Evolutionary conservation across 2,888 invertebrate genomes (phyloP).

Genomic region (Lepidonotus clava): DNA sequence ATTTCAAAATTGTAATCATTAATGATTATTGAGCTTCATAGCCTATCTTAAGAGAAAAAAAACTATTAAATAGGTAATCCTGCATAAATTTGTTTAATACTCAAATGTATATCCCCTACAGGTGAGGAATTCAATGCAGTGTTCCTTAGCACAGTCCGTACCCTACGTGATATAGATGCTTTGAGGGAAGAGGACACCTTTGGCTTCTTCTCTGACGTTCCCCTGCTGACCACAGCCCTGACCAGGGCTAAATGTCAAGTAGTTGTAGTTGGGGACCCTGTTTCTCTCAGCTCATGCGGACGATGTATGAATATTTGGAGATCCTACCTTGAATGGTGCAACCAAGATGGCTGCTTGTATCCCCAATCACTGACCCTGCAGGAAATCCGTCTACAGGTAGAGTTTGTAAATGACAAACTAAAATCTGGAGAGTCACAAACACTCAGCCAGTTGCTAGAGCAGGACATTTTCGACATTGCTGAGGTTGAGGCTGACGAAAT

Average conservation of each 20-base stretch:
- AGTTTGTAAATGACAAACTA: not conserved
- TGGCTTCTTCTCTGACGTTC: slow-evolving; percentile 76
- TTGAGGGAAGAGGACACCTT: slow-evolving; percentile 67
- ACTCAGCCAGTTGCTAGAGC: not conserved
- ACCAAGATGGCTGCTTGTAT: not conserved
- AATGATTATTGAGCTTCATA: too few relatives aligned
- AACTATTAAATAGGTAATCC: too few relatives aligned
- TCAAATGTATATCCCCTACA: slow-evolving; percentile 64
- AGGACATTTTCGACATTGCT: not conserved
- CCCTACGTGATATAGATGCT: slow-evolving; percentile 68
- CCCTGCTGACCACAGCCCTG: slow-evolving; percentile 77
- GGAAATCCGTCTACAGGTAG: not conserved
- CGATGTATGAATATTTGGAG: slow-evolving; percentile 66
- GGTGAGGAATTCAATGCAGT: slow-evolving; percentile 77
- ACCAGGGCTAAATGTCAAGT: slow-evolving; percentile 77
- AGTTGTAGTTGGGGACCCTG: slow-evolving; percentile 75
- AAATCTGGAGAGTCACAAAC: too few relatives aligned
- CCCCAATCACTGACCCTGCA: not conserved
- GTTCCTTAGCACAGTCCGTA: slow-evolving; percentile 76
- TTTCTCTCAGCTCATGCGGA: slow-evolving; percentile 74
- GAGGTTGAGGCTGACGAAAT: slow-evolving; percentile 22
- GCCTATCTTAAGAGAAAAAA: too few relatives aligned
- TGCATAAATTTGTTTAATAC: too few relatives aligned
- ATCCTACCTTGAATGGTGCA: slow-evolving; percentile 56
- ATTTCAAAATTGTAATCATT: too few relatives aligned